These are phyloP conservation scores for Acanthococcus lagerstroemiae DNA, from an alignment of 2,888 invertebrate genomes.

Conservation along the genomic window DNA sequence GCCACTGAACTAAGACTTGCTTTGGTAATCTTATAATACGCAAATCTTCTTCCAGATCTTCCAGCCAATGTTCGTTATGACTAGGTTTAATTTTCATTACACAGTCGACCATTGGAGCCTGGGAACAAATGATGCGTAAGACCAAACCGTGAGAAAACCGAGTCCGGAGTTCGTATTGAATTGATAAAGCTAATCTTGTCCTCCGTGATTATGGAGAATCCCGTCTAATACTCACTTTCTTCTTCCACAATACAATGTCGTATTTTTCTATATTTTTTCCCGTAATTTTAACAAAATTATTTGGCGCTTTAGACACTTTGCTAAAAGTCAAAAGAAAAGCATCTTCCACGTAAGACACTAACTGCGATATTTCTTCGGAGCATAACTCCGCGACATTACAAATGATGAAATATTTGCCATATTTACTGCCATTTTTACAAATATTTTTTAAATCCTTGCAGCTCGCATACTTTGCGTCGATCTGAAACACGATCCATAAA, in stretches of 20 bases:
- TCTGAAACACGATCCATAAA: neutral
- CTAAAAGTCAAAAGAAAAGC: conserved; percentile 1
- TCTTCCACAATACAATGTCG: conserved; percentile 10
- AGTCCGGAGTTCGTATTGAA: too few species aligned
- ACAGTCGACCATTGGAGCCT: too few species aligned
- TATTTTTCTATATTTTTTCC: neutral
- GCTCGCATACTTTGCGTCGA: neutral
- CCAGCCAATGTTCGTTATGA: too few species aligned
- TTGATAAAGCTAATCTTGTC: too few species aligned
- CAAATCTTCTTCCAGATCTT: conserved; percentile 23
- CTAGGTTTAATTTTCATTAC: too few species aligned
- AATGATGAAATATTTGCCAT: conserved; percentile 3
- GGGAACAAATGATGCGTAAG: too few species aligned
- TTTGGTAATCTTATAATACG: neutral
- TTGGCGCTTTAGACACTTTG: neutral
- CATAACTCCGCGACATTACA: neutral
- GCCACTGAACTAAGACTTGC: conserved; percentile 6
- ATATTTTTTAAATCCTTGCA: conserved; percentile 6
- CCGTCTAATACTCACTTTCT: neutral
- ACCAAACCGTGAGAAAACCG: too few species aligned
- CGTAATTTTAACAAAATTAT: conserved; percentile 1
- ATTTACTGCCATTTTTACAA: neutral
- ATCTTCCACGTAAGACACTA: neutral
- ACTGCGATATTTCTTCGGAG: neutral
- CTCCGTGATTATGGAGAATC: too few species aligned